Percentiles rank a stretch among this genome's conserved stretches.
phyloP scores from a whole-genome alignment of 2,888 invertebrate species.

The Pandemis corylana region DNA sequence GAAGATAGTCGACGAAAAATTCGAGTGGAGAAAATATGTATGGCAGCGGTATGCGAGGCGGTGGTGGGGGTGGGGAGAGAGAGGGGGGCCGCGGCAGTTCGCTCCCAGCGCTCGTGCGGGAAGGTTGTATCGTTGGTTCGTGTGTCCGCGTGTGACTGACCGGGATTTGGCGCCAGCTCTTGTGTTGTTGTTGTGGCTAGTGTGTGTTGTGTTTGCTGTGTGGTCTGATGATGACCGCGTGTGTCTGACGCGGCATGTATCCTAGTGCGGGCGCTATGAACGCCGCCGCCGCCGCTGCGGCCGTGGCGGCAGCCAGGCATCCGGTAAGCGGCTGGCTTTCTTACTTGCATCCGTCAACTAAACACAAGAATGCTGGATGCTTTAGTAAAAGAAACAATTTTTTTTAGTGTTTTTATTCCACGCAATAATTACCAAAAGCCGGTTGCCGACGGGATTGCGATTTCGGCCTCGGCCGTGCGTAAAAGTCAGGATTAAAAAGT shows the following conservation, averaged over 20 bases:
- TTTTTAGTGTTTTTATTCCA: not conserved
- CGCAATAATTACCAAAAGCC: not conserved
- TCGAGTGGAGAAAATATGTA: constrained; percentile 83
- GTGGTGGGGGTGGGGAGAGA: constrained; percentile 60
- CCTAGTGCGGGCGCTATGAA: constrained; percentile 93
- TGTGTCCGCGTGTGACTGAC: constrained; percentile 72
- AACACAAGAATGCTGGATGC: not conserved
- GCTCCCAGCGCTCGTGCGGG: constrained; percentile 62
- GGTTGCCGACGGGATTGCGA: not conserved
- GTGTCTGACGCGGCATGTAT: constrained; percentile 89
- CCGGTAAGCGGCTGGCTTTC: constrained; percentile 86
- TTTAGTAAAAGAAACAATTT: not conserved
- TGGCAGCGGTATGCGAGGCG: constrained; percentile 76
- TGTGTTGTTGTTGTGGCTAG: constrained; percentile 70
- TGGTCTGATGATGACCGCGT: constrained; percentile 73
- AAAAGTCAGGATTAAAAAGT: not conserved
- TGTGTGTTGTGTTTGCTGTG: constrained; percentile 78
- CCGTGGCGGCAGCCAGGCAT: constrained; percentile 93
- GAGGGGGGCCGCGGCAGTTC: constrained; percentile 67
- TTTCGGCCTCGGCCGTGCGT: not conserved
- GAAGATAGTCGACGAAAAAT: constrained; percentile 84
- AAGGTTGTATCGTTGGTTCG: constrained; percentile 57
- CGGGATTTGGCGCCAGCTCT: constrained; percentile 61
- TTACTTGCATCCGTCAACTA: not conserved
- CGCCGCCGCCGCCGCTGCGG: constrained; percentile 93